A percentile compares a stretch with the other conserved stretches of the same genome.
Conservation (phyloP, 23 tunicate species). For the Styela plicata region DNA sequence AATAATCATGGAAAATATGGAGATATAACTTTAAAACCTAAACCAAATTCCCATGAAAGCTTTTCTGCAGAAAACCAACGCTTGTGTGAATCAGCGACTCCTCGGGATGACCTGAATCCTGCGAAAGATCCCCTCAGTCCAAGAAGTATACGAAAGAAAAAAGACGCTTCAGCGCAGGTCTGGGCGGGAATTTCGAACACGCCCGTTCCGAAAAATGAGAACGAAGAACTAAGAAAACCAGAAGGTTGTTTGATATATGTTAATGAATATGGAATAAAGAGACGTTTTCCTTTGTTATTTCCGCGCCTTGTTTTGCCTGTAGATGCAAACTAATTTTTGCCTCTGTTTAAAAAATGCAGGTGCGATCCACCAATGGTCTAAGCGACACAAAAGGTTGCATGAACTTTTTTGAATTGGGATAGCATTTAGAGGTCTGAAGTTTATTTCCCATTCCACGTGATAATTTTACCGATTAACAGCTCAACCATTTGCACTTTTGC, state of each 20-base stretch:
- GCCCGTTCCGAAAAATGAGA: not conserved
- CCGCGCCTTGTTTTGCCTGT: not conserved
- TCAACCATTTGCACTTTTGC: not conserved
- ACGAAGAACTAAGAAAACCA: not conserved
- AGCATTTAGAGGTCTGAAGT: no score
- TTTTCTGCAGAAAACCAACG: not conserved
- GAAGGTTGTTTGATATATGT: not conserved
- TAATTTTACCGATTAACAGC: not conserved
- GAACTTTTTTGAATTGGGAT: no score
- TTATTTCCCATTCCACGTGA: no score
- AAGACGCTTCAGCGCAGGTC: not conserved
- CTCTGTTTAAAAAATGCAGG: no score
- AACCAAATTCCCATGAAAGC: not conserved
- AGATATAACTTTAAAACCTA: not conserved
- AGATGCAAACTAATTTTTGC: no score
- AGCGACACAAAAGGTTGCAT: no score
- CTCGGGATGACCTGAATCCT: not conserved
- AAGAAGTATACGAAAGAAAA: not conserved
- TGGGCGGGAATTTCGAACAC: not conserved
- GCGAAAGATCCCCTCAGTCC: not conserved
- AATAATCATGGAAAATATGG: slow-evolving; percentile 20
- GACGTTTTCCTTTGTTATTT: not conserved
- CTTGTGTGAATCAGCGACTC: not conserved
- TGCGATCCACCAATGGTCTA: no score
- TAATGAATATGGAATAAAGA: not conserved